These are phyloP conservation scores for Trogon surrucura DNA, from an alignment of 2,113 vertebrate genomes.

Conservation along the genomic window DNA sequence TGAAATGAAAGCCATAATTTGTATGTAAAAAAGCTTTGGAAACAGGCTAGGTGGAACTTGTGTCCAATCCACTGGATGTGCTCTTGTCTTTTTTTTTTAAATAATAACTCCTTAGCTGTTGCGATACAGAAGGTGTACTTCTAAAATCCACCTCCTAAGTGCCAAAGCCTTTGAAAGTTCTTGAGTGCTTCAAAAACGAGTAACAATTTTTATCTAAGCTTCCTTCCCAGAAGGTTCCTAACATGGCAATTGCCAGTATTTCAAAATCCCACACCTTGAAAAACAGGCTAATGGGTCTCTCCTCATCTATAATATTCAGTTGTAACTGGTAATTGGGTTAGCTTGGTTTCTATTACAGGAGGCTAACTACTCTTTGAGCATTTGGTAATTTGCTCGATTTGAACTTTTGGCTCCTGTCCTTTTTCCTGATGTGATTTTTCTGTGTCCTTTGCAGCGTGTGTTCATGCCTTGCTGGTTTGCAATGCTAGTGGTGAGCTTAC, in stretches of 20 bases:
- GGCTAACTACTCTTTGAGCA: neutral
- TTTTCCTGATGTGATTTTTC: neutral
- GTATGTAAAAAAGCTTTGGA: neutral
- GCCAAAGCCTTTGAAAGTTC: neutral
- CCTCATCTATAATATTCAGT: neutral
- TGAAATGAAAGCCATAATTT: no score
- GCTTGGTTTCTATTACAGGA: neutral
- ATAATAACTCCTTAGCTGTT: neutral
- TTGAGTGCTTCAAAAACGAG: neutral
- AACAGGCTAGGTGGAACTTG: neutral
- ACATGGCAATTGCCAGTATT: neutral
- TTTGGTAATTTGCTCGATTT: neutral
- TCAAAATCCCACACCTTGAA: neutral
- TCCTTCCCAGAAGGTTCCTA: neutral
- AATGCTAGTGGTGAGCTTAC: slow-evolving; percentile 81
- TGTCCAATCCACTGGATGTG: no score
- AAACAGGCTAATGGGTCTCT: neutral
- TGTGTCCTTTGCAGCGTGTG: slow-evolving; percentile 59
- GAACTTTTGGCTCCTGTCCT: neutral
- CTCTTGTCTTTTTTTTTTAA: neutral
- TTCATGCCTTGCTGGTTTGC: slow-evolving; percentile 79
- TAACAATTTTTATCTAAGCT: neutral
- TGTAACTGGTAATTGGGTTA: neutral
- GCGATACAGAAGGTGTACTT: neutral
- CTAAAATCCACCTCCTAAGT: neutral